A percentile compares a stretch with the other conserved stretches of the same genome.
phyloP scores from a whole-genome alignment of 2,797 vertebrate genomes.

The Lacerta viridis region DNA sequence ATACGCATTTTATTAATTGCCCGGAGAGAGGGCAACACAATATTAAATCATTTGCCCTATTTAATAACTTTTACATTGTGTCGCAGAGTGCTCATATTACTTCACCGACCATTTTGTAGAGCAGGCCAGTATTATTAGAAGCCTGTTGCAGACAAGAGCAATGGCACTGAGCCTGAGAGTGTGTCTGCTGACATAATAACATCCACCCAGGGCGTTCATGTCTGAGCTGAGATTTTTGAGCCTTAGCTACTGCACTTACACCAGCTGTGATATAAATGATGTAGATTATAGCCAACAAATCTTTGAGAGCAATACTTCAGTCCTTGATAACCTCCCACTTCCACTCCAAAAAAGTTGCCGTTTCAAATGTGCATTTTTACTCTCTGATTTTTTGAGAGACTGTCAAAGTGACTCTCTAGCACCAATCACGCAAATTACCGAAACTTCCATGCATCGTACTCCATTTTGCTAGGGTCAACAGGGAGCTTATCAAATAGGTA shows the following conservation, averaged over 20 bases:
- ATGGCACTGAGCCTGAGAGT: background rate
- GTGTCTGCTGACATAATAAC: background rate
- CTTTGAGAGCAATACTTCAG: background rate
- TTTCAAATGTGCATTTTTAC: slow-evolving; percentile 19
- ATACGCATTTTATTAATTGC: too few relatives aligned
- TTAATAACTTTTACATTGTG: background rate
- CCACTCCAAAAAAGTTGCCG: slow-evolving; percentile 6
- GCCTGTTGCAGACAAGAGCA: background rate
- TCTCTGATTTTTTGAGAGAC: slow-evolving; percentile 24
- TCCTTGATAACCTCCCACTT: background rate
- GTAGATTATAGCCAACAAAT: background rate
- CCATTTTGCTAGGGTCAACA: slow-evolving; percentile 40
- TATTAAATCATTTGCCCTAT: background rate
- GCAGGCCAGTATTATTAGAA: background rate
- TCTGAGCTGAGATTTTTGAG: background rate
- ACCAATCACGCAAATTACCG: slow-evolving; percentile 34
- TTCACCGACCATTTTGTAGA: background rate
- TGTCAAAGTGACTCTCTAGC: background rate
- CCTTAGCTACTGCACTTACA: background rate
- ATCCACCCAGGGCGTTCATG: background rate
- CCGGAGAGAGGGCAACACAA: background rate
- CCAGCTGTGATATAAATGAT: background rate
- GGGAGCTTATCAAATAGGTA: slow-evolving; percentile 40
- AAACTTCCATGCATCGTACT: slow-evolving; percentile 24
- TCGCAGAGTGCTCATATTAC: background rate